These are phyloP conservation scores for Hypotaenidia okinawae DNA, from an alignment of 2,797 vertebrate species.

Conservation along the genomic window DNA sequence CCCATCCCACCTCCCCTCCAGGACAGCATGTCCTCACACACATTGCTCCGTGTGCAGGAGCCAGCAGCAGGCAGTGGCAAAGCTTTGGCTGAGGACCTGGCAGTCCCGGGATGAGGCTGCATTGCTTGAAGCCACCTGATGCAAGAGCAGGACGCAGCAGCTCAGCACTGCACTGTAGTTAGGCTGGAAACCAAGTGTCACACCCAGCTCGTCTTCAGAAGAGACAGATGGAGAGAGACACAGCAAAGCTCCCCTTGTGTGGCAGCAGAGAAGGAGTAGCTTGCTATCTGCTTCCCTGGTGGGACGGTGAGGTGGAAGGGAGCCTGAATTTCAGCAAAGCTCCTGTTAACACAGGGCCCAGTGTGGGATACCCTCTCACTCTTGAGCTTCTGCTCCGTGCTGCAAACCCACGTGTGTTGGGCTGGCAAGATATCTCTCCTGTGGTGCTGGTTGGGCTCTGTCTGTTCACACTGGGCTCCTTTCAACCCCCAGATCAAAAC, in stretches of 20 bases:
- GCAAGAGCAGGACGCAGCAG: not conserved
- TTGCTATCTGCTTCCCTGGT: not conserved
- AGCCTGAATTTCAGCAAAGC: not conserved
- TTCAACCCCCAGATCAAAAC: not conserved
- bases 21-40: fast-evolving
- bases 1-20: not conserved
- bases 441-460: not conserved
- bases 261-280: not conserved
- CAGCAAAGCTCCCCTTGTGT: not conserved
- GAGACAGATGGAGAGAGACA: not conserved
- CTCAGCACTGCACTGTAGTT: fast-evolving
- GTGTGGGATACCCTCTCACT: not conserved
- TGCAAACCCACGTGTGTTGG: not conserved
- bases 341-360: not conserved
- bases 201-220: not conserved
- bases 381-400: not conserved
- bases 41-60: fast-evolving
- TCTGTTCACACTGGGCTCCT: not conserved
- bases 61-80: not conserved
- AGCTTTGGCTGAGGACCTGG: not conserved
- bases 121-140: not conserved
- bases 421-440: not conserved
- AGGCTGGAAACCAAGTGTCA: not conserved
- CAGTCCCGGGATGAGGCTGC: not conserved
- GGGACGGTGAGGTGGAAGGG: not conserved